phyloP scores from a whole-genome alignment of 2,888 invertebrate species.

The Petrolisthes manimaculis region DNA sequence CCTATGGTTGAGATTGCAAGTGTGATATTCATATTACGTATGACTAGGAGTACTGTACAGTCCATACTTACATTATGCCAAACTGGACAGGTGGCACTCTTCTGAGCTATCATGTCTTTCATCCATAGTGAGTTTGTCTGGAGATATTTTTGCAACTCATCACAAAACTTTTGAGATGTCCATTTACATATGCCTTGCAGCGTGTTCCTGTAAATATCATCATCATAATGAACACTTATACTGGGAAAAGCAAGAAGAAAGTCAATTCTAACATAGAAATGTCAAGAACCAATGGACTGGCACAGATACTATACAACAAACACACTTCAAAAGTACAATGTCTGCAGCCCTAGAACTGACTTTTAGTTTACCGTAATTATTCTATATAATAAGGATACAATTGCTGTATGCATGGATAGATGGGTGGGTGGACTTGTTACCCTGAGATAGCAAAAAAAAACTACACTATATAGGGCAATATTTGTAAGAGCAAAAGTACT shows the following conservation, averaged over 20 bases:
- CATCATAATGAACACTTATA: not conserved
- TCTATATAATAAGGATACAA: too few species aligned
- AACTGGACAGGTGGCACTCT: conserved; percentile 75
- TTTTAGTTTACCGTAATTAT: too few species aligned
- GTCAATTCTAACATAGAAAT: not conserved
- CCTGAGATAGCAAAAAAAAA: too few species aligned
- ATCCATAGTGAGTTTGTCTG: conserved; percentile 77
- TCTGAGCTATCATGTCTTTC: conserved; percentile 74
- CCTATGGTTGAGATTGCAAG: too few species aligned
- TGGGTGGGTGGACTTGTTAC: too few species aligned
- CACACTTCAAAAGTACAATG: not conserved
- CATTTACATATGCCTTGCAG: conserved; percentile 66
- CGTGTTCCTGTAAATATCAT: conserved; percentile 58
- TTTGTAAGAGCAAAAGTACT: too few species aligned
- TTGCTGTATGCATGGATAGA: too few species aligned
- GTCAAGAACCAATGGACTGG: not conserved
- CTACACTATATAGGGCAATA: too few species aligned
- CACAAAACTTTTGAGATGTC: conserved; percentile 75
- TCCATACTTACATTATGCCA: conserved; percentile 84
- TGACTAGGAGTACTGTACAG: too few species aligned
- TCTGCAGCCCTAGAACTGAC: not conserved
- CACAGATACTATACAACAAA: not conserved
- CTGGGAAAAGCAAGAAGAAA: not conserved
- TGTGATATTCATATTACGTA: too few species aligned
- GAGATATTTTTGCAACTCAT: conserved; percentile 77